These are phyloP conservation scores for Epinephelus coioides DNA, from an alignment of 2,797 vertebrate species.

Conservation along the genomic window DNA sequence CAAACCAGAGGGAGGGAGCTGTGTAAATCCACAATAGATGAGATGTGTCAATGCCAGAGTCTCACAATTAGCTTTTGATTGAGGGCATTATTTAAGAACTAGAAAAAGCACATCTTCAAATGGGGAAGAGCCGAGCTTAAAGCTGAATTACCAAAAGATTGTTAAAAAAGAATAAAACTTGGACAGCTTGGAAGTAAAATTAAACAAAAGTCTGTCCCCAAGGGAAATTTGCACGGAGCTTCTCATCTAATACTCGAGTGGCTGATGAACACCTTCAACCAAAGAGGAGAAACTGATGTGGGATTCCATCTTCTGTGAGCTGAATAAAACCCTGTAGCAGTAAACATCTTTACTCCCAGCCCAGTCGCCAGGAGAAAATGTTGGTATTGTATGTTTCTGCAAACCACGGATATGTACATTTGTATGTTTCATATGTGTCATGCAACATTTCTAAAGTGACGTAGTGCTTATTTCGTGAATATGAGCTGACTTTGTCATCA, in stretches of 20 bases:
- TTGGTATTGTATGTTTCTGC: no score
- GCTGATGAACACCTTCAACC: background rate
- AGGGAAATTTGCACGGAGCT: background rate
- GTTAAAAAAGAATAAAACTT: background rate
- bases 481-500: no score
- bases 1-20: constrained; percentile 16
- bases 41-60: constrained; percentile 18
- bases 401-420: no score
- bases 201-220: background rate
- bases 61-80: constrained; percentile 24
- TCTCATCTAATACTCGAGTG: constrained; percentile 11
- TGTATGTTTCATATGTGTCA: no score
- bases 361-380: no score
- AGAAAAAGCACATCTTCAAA: constrained; percentile 21
- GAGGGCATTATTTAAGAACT: constrained; percentile 20
- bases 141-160: constrained; percentile 7
- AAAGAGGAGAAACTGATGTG: background rate
- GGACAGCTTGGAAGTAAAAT: background rate
- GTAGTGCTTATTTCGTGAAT: no score
- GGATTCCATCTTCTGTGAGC: background rate
- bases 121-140: background rate
- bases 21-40: constrained; percentile 21
- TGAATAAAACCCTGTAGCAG: background rate
- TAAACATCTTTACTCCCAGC: background rate
- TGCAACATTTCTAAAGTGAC: no score